phyloP scores from a whole-genome alignment of 2,113 vertebrate genomes.

The Hippocampus mohnikei region DNA sequence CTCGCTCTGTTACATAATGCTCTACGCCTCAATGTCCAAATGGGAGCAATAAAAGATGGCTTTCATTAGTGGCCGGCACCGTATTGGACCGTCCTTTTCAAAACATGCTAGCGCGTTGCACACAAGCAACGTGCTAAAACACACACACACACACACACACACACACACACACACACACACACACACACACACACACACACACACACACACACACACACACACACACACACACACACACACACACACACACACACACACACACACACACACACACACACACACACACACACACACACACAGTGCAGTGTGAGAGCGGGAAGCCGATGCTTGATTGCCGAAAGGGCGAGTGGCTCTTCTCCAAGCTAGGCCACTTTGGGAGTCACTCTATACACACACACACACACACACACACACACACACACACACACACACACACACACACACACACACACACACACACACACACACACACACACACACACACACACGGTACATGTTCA shows the following conservation, averaged over 20 bases:
- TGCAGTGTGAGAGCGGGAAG: slow-evolving; percentile 50
- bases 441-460: neutral
- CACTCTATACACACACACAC: slow-evolving; percentile 23
- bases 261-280: slow-evolving; percentile 15
- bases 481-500: no score
- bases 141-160: slow-evolving; percentile 12
- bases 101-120: slow-evolving; percentile 66
- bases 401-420: slow-evolving; percentile 21
- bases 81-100: slow-evolving; percentile 69
- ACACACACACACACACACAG: slow-evolving; percentile 16
- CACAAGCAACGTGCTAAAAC: slow-evolving; percentile 45
- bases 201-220: slow-evolving; percentile 15
- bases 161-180: slow-evolving; percentile 12
- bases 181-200: neutral
- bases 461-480: neutral
- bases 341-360: slow-evolving; percentile 62
- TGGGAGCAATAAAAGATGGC: slow-evolving; percentile 69
- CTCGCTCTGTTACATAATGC: slow-evolving; percentile 71
- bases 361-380: slow-evolving; percentile 65
- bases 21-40: slow-evolving; percentile 55
- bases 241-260: neutral
- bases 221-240: slow-evolving; percentile 14
- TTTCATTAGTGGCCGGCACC: slow-evolving; percentile 72
- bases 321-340: slow-evolving; percentile 62
- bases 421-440: slow-evolving; percentile 17